Percentiles rank a stretch among this genome's conserved stretches.
phyloP scores from a whole-genome alignment of 1,140 invertebrate species.

The Mactra quadrangularis region DNA sequence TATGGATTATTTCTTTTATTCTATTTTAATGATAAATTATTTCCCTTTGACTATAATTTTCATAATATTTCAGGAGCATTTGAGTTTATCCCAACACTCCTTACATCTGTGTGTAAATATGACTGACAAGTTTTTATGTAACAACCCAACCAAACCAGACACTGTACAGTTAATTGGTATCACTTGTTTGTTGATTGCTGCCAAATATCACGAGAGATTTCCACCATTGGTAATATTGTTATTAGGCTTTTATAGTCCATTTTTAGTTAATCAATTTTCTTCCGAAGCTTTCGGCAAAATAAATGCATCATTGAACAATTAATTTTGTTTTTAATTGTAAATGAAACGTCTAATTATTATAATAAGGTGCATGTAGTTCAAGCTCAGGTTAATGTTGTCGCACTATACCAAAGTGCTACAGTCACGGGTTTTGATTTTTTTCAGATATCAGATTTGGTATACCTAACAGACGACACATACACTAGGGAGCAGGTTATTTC shows the following conservation, averaged over 20 bases:
- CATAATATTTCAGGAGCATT: slow-evolving; percentile 71
- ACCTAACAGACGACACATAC: slow-evolving; percentile 79
- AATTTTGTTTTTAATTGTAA: too few relatives aligned
- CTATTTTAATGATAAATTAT: too few relatives aligned
- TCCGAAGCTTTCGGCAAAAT: too few relatives aligned
- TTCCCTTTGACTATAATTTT: too few relatives aligned
- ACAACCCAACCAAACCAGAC: slow-evolving; percentile 50
- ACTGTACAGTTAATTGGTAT: slow-evolving; percentile 80
- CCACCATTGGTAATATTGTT: slow-evolving; percentile 74
- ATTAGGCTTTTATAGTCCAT: neutral
- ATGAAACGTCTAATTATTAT: too few relatives aligned
- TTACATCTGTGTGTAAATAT: slow-evolving; percentile 77
- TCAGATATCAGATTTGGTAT: slow-evolving; percentile 69
- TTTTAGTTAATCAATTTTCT: too few relatives aligned
- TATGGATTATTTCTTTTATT: too few relatives aligned
- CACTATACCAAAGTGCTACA: too few relatives aligned
- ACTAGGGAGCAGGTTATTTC: slow-evolving; percentile 69
- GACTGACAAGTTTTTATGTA: slow-evolving; percentile 75
- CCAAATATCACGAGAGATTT: slow-evolving; percentile 80
- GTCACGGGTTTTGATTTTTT: too few relatives aligned
- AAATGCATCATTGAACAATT: too few relatives aligned
- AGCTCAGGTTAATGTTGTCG: too few relatives aligned
- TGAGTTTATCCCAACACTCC: slow-evolving; percentile 76
- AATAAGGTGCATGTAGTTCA: too few relatives aligned
- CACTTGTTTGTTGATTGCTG: slow-evolving; percentile 79